Evolutionary conservation across 2,888 invertebrate species (phyloP).

Genomic region (Pandemis cinnamomeana): DNA sequence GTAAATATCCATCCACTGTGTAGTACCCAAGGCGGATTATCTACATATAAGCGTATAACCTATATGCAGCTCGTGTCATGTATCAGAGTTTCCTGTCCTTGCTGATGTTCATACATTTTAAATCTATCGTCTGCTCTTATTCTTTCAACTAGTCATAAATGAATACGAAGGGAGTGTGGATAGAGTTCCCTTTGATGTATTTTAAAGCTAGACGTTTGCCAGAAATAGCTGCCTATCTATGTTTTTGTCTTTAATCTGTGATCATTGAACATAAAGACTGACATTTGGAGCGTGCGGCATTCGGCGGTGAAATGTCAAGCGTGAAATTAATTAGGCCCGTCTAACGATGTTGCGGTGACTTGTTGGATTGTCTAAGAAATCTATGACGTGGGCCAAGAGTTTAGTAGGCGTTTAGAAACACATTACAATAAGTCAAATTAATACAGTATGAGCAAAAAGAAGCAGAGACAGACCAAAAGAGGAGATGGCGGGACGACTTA

Average conservation of each 20-base stretch:
- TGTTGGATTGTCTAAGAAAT: background rate
- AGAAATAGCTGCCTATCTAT: background rate
- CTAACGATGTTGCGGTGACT: slow-evolving; percentile 27
- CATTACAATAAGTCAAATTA: no score
- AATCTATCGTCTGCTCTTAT: no score
- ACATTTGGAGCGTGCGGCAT: slow-evolving; percentile 22
- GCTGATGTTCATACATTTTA: no score
- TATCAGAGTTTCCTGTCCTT: no score
- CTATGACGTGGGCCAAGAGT: background rate
- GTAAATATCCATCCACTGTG: no score
- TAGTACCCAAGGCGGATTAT: no score
- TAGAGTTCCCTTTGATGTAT: background rate
- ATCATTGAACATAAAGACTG: slow-evolving; percentile 10
- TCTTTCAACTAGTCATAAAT: background rate
- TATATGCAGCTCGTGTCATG: no score
- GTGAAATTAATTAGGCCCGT: slow-evolving; percentile 25
- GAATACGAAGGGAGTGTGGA: background rate
- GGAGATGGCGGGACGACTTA: no score
- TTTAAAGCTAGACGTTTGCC: background rate
- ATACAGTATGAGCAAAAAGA: no score
- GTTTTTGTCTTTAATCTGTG: slow-evolving; percentile 1
- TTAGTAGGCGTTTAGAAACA: background rate
- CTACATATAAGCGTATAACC: no score
- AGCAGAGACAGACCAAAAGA: no score
- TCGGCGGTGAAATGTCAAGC: slow-evolving; percentile 16